Evolutionary conservation across 2,113 vertebrate genomes (phyloP), one percentile per base, ranked within the genome.

Genomic region (Neotoma lepida): DNA sequence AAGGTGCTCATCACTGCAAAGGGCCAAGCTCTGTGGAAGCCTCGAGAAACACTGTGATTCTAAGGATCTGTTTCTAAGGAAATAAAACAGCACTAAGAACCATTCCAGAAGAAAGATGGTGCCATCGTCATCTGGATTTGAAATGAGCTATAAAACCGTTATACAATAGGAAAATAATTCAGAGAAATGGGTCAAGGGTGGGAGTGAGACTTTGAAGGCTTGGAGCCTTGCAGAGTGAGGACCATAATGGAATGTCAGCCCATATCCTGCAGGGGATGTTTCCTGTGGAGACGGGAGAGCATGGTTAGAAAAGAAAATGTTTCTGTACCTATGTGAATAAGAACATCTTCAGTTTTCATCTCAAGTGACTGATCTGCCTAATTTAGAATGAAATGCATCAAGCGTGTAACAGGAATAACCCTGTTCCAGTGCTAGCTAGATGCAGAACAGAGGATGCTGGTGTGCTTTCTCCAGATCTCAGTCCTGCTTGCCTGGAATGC

Each of bases 71-170:
- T 49, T 6, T 90, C 44, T 86, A 78, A 90, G 85, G 70, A 93
- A 20, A 12, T 26, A 85, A 35, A 39, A 64, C 35, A 18, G 17
- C 86, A 5, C 71, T 63, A 4, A 90, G 64, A 63, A 71, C 18
- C 30, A 35, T 22, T 28, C 73, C 54, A 63, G 28, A 86, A 86
- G 77, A 87, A 35, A 26, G 6, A 85, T 80, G 24, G 78, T 28
- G 41, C 54, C 58, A 58, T 68, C 1, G 49, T 78, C 70, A 41
- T 24, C 14, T 91, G 26, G n/a, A 54, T 92, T 82, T 49, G 22
- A 94, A 96, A 87, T 89, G 86, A 94, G 39, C 44, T 85, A 35
- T 30, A 89, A 94, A 93, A 58, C 85, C 80, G 12, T 74, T 71
- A 49, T 87, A 89, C 18, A 61, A 26, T 41, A 93, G 56, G 12